Base-by-base conservation (phyloP, 1,140 invertebrate species). In the Drosophila fuyamai region DNA sequence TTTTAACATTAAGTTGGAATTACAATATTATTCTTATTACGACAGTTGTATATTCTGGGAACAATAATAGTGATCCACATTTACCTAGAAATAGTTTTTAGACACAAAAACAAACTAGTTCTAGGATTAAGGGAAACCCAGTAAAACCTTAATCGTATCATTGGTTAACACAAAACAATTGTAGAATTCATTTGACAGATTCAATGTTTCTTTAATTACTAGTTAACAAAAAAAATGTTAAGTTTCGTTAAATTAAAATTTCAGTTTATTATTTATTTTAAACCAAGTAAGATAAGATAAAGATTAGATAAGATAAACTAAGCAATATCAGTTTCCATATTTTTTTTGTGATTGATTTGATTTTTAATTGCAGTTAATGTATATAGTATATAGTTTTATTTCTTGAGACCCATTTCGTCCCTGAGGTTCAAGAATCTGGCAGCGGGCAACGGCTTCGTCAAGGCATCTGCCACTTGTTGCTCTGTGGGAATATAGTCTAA, bases 401-500 rank as follows among this genome's bases (percentile, higher is more conserved):
- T 50, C 36, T 27, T 60, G 4, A 55, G 61, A 48, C 54, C 55
- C 63, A 58, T 14, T 32, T 67, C n/a, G 4, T 38, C 27, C 16
- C 55, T 32, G 6, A 67, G n/a, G 32, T 35, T 47, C n/a, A 36
- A 7, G 18, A 67, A 53, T 50, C 35, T 58, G 10, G 35, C 55
- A 23, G 43, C 27, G n/a, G 47, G 47, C 32, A 67, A 40, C 18
- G 55, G 57, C 66, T 70, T 70, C 12, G 66, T 55, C 3, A 60
- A 43, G 14, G 60, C 32, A 40, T 54, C 40, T 41, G 66, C 66
- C 5, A 61, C 10, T 40, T 60, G 57, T n/a, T 61, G 43, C 38
- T 61, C 65, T 60, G 46, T 60, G 23, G 65, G 44, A 68, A 54
- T 61, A 68, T 68, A 61, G 32, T 61, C 41, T 47, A 62, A 32